Percentiles rank a stretch among this genome's conserved stretches.
phyloP scores from a whole-genome alignment of 2,888 invertebrate species.

The Nemoura dubitans region DNA sequence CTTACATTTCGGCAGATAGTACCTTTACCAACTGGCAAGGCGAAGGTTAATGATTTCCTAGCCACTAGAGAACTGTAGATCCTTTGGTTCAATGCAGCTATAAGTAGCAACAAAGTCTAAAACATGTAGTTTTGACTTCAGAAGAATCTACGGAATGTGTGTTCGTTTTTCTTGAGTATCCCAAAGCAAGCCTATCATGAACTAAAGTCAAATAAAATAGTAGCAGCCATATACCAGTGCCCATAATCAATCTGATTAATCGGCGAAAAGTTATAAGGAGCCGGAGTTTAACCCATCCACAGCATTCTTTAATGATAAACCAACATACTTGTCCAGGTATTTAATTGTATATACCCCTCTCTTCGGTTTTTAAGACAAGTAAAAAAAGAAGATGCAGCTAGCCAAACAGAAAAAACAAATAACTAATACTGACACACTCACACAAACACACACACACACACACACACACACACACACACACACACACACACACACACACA shows the following conservation, averaged over 20 bases:
- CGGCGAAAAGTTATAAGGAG: background rate
- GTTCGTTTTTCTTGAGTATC: background rate
- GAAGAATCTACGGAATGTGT: background rate
- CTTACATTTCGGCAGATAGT: background rate
- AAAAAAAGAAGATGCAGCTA: background rate
- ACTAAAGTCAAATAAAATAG: no score
- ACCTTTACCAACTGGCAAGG: background rate
- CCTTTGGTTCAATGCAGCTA: no score
- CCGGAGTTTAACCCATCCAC: background rate
- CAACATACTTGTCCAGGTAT: background rate
- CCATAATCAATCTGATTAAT: background rate
- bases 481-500: background rate
- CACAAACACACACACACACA: background rate
- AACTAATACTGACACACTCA: background rate
- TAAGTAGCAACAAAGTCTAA: no score
- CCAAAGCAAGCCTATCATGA: background rate
- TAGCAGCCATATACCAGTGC: no score
- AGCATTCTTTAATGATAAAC: background rate
- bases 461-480: background rate
- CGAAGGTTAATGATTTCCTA: no score
- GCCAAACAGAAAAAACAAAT: background rate
- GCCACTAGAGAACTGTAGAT: no score
- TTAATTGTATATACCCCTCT: constrained; percentile 1
- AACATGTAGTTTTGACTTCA: no score
- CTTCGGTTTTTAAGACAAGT: background rate